Evolutionary conservation across 2,888 invertebrate genomes (phyloP).

Genomic region (Polymixis lichenea): DNA sequence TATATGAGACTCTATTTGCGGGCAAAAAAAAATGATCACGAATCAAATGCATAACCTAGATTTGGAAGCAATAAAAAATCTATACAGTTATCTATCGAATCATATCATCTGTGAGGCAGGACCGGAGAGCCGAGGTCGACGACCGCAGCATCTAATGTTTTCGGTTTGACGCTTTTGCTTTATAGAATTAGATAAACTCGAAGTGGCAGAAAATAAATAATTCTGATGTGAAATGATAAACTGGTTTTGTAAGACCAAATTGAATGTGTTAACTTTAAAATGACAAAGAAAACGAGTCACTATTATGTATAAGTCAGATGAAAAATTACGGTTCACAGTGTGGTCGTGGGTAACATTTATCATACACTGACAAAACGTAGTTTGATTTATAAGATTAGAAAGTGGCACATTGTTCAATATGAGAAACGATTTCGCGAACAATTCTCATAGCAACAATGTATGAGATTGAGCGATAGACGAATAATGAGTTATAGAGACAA

Average conservation of each 20-base stretch:
- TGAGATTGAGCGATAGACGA: conserved; percentile 25
- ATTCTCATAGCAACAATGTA: conserved; percentile 31
- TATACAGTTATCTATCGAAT: conserved; percentile 89
- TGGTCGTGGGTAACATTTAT: conserved; percentile 35
- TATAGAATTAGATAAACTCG: conserved; percentile 76
- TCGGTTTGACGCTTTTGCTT: conserved; percentile 74
- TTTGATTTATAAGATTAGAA: conserved; percentile 57
- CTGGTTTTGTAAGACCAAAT: conserved; percentile 35
- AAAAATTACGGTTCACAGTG: conserved; percentile 32
- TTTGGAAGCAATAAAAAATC: conserved; percentile 83
- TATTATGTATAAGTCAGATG: conserved; percentile 22
- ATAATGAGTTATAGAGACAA: conserved; percentile 22
- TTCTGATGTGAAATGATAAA: conserved; percentile 47
- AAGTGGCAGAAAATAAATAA: conserved; percentile 69
- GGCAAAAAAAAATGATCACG: conserved; percentile 74
- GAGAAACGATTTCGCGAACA: conserved; percentile 44
- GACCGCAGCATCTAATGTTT: conserved; percentile 80
- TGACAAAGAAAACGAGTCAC: conserved; percentile 20
- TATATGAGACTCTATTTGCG: conserved; percentile 63
- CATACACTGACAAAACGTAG: conserved; percentile 38
- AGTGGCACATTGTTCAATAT: conserved; percentile 55
- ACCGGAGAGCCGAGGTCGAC: conserved; percentile 78
- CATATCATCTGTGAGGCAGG: conserved; percentile 85
- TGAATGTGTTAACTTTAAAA: conserved; percentile 42
- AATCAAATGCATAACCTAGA: conserved; percentile 84